Conservation (phyloP, 2,888 invertebrate genomes). For the Adelognathus sp. region DNA sequence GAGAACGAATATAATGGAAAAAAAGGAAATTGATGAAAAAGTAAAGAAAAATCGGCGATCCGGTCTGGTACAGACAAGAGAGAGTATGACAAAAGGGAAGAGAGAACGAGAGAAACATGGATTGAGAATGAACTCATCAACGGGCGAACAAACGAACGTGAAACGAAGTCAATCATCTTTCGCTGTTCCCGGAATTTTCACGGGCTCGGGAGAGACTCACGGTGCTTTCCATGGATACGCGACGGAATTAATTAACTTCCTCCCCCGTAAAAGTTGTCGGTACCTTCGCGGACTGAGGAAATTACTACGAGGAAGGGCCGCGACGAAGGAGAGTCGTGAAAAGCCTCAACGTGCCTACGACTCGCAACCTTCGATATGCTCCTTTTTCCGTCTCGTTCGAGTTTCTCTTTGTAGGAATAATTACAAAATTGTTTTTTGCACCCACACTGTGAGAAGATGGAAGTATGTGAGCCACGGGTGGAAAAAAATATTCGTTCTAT, state of each 20-base stretch:
- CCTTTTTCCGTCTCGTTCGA: not conserved
- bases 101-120: not conserved
- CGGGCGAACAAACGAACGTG: constrained; percentile 59
- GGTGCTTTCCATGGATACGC: constrained; percentile 19
- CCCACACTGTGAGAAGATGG: too few relatives aligned
- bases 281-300: constrained; percentile 16
- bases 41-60: not conserved
- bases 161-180: constrained; percentile 63
- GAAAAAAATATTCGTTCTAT: too few relatives aligned
- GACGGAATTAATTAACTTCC: constrained; percentile 57
- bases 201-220: not conserved
- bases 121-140: constrained; percentile 58
- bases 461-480: too few relatives aligned
- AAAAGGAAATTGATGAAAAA: not conserved
- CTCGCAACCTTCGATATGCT: not conserved
- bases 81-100: not conserved
- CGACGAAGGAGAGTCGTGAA: constrained; percentile 1
- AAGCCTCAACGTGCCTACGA: too few relatives aligned
- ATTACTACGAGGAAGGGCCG: not conserved
- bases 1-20: not conserved
- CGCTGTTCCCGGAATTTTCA: constrained; percentile 47
- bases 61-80: not conserved
- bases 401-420: not conserved
- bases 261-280: constrained; percentile 43
- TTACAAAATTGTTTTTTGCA: too few relatives aligned